These are phyloP conservation scores for Dryadula phaetusa DNA, from an alignment of 2,888 invertebrate species.

Conservation along the genomic window DNA sequence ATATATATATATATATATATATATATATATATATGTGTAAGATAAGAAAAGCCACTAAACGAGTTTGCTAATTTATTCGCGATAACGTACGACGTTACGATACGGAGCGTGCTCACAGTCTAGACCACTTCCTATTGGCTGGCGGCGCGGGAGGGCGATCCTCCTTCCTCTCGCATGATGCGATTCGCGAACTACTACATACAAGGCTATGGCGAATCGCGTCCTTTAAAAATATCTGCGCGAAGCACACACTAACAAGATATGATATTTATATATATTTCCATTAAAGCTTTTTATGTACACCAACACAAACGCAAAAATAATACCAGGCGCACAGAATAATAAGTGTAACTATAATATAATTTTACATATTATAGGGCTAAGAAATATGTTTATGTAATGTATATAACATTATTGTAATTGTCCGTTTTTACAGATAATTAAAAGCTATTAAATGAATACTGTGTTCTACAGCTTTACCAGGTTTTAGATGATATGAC, in stretches of 20 bases:
- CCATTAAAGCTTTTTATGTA: slow-evolving; percentile 43
- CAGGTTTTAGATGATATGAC: not conserved
- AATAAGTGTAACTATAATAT: slow-evolving; percentile 26
- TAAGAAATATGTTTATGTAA: not conserved
- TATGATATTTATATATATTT: slow-evolving; percentile 46
- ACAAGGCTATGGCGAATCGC: slow-evolving; percentile 65
- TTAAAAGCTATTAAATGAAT: not conserved
- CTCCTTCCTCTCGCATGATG: slow-evolving; percentile 80
- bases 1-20: too few relatives aligned
- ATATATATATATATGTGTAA: too few relatives aligned
- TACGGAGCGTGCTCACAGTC: slow-evolving; percentile 59
- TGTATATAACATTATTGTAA: too few relatives aligned
- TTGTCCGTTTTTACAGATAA: not conserved
- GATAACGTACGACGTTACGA: slow-evolving; percentile 60
- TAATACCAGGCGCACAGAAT: slow-evolving; percentile 58
- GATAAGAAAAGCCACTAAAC: slow-evolving; percentile 40
- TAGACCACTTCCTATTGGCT: slow-evolving; percentile 72
- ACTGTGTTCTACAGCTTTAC: not conserved
- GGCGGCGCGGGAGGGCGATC: slow-evolving; percentile 77
- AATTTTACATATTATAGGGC: not conserved
- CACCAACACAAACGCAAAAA: slow-evolving; percentile 28
- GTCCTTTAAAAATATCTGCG: slow-evolving; percentile 61
- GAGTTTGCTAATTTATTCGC: slow-evolving; percentile 76
- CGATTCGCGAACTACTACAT: slow-evolving; percentile 75
- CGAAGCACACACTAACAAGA: slow-evolving; percentile 46